A percentile compares a stretch with the other conserved stretches of the same genome.
phyloP scores from a whole-genome alignment of 2,888 invertebrate species.

The Choreutis nemorana region DNA sequence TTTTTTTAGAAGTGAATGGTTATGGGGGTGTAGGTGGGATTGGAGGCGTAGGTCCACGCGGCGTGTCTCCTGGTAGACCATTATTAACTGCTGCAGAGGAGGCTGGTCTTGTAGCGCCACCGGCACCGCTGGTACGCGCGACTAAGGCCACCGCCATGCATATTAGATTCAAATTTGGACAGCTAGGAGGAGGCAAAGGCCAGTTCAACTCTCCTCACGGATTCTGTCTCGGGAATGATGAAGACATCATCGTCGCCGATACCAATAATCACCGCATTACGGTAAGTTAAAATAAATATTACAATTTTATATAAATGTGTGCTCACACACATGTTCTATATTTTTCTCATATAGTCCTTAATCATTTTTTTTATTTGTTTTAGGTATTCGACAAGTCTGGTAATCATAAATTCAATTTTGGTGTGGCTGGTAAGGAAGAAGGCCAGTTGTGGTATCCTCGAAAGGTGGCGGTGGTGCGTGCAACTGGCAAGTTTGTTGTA shows the following conservation, averaged over 20 bases:
- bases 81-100: conserved; percentile 52
- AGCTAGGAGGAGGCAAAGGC: conserved; percentile 89
- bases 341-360: no score
- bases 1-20: conserved; percentile 50
- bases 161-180: conserved; percentile 92
- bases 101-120: conserved; percentile 49
- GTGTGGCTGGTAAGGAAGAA: conserved; percentile 93
- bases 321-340: background rate
- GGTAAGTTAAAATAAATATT: conserved; percentile 37
- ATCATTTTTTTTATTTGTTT: no score
- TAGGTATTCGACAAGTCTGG: conserved; percentile 95
- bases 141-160: conserved; percentile 86
- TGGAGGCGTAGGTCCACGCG: conserved; percentile 56
- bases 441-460: conserved; percentile 97
- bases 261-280: conserved; percentile 97
- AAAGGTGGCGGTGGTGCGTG: conserved; percentile 91
- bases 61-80: conserved; percentile 56
- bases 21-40: conserved; percentile 55
- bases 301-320: background rate
- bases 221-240: conserved; percentile 93
- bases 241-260: conserved; percentile 96
- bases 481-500: conserved; percentile 91
- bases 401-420: conserved; percentile 92
- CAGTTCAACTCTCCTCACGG: conserved; percentile 98
- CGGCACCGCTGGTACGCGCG: conserved; percentile 66